Base-by-base conservation (phyloP, 2,888 invertebrate genomes). In the Morinoia aosen region DNA sequence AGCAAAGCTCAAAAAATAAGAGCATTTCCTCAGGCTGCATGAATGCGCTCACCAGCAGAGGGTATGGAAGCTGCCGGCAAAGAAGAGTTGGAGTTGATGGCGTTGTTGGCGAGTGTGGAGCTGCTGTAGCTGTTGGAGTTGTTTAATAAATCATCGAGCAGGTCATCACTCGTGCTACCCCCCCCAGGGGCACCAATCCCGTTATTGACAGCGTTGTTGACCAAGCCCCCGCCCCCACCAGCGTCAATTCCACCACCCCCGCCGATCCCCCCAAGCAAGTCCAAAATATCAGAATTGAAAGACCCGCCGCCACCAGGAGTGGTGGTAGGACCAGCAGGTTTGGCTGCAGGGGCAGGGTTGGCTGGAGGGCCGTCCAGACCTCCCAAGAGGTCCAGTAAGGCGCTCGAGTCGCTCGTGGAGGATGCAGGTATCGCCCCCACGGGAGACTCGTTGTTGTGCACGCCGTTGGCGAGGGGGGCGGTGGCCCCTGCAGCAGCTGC, bases 321-420 rank as follows among this genome's bases (percentile, higher is more conserved):
- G 19, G 48, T 39, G 40, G 95, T 76, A 48, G 96, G 25, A 19
- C 96, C 40, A 25, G 39, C 93, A 19, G 91, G 91, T 57, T 64
- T 95, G 90, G 91, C n/a, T 7, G 39, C 64, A 39, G 25, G 19
- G 33, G 95, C 58, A 25, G 93, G 8, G 48, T 56, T 48, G 33
- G 40, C 48, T n/a, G 91, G 58, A 57, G 91, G 40, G 14, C 48
- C 95, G 64, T 97, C 97, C 94, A 97, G 96, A 94, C 97, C 97
- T 94, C 98, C 99, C 76, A 99, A 98, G 95, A 99, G 98, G 97
- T 99, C 97, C 97, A 97, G 95, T 56, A 96, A 95, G 40, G 98
- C 98, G 97, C 98, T 98, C 39, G 97, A 97, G 61, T 96, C 95
- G 57, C 97, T 96, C 57, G 97, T 97, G 96, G 97, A 97, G 95